Conservation (phyloP, 2,888 invertebrate species). For the Scaptomyza reducta region DNA sequence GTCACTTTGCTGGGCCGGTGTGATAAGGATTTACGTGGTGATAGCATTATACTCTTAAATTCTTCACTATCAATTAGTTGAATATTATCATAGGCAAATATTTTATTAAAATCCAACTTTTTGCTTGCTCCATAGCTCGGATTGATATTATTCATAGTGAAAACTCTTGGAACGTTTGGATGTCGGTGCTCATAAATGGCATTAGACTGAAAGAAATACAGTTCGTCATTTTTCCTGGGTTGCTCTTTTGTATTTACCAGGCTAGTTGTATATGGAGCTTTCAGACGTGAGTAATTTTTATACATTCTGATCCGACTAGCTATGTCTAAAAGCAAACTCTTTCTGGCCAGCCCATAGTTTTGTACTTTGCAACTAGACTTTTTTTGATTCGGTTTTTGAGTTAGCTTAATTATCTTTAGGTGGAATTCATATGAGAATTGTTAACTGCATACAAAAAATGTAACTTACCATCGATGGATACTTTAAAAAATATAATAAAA, state of each 20-base stretch:
- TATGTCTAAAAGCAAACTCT: slow-evolving; percentile 6
- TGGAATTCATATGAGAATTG: no score
- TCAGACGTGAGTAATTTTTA: no score
- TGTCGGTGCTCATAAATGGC: no score
- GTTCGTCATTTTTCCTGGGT: neutral
- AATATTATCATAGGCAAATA: slow-evolving; percentile 8
- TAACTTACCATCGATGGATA: no score
- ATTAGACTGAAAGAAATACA: no score
- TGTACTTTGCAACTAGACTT: slow-evolving; percentile 7
- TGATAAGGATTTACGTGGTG: fast-evolving
- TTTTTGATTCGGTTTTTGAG: fast-evolving
- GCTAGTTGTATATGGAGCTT: no score
- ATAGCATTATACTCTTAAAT: neutral
- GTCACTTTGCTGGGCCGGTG: neutral
- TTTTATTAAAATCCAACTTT: neutral
- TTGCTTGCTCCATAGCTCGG: neutral
- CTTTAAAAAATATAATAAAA: no score
- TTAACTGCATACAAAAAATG: no score
- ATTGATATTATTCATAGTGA: neutral
- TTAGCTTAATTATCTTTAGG: neutral
- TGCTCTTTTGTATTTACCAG: no score
- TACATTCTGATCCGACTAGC: neutral
- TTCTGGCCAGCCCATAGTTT: slow-evolving; percentile 25
- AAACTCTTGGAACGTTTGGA: no score
- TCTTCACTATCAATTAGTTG: slow-evolving; percentile 4